Evolutionary conservation across 2,113 vertebrate genomes (phyloP), one percentile per base, ranked within the genome.

Genomic region (Microcebus ravelobensis): DNA sequence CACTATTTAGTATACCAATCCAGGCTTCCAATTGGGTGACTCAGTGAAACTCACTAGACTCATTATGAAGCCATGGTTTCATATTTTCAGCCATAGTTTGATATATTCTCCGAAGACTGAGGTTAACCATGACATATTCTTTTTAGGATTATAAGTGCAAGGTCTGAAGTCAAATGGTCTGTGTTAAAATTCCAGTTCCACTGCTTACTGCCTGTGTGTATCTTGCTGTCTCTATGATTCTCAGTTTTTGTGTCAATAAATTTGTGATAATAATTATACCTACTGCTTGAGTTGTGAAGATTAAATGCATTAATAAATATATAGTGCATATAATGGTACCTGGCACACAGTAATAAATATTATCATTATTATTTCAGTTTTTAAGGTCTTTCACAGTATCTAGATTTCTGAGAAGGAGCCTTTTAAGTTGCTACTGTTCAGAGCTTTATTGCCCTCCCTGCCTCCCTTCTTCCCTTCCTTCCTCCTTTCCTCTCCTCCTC

Each of bases 1-100:
- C 63, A 81, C 94, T 59, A 90, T 96, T 94, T 92, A 95, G 70
- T 82, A 92, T 36, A 85, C 23, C 45, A 82, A 42, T 90, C 29
- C 50, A 85, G 65, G 67, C 27, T 59, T 96, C 18, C 59, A 80
- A 8, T 12, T 42, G 17, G 67, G 27, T 95, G 93, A 79, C 77
- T 95, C 65, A 86, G 76, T 92, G 48, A 77, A 94, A 92, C 31
- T 85, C 61, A 68, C 70, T 57, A 45, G 31, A 71, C 55, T 93
- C 29, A 76, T 91, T 96, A 23, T 71, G 84, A 81, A 92, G 39
- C 76, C 48, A 21, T 55, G 39, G 45, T 90, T 91, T 87, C 55
- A 89, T 79, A n/a, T 77, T 57, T 59, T 96, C 36, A 90, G 45
- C 80, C n/a, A 17, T 65, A 29, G 57, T 87, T 90, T 87, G 45